Evolutionary conservation across 2,888 invertebrate species (phyloP), one percentile per base, ranked within the genome.

Genomic region (Euphydryas editha): DNA sequence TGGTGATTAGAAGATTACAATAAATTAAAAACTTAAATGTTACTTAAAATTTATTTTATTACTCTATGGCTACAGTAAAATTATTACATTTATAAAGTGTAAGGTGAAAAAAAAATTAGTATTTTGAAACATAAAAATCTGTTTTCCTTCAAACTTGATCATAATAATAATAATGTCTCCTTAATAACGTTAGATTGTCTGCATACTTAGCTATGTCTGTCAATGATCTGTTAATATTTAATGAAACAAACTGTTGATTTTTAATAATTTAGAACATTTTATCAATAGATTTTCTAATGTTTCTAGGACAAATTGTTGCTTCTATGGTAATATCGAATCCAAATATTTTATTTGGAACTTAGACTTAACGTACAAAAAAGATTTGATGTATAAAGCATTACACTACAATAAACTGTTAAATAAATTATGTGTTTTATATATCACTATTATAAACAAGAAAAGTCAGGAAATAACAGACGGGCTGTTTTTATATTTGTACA

Each of bases 381-480:
- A 88, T 86, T 86, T 88, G 79, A 86, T 88, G 87, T 88, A 86
- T 86, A 82, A 81, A 86, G 80, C 84, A 86, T 80, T 78, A 80
- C 21, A 81, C 83, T 86, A 82, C 83, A 89, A 82, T 87, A 85
- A 87, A 88, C 83, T 88, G 88, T 89, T 89, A 82, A 86, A 79
- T 81, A 80, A 81, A 81, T 62, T 46, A 56, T 62, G 44, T 11
- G 56, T 62, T 62, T 62, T 46, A 46, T 15, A 56, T 62, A 20
- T 55, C 18, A n/a, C 5, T n/a, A 44, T 61, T 44, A 13, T 8
- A 24, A 24, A 7, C 15, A 51, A 24, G 15, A 39, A 11, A 47
- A 11, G 18, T 46, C 10, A 18, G 10, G 3, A 46, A 10, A 46
- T 17, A 18, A 18, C 20, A 10, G 46, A 7, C 8, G 13, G 3